Evolutionary conservation across 1,140 invertebrate species (phyloP), one percentile per base, ranked within the genome.

Genomic region (Belonocnema kinseyi): DNA sequence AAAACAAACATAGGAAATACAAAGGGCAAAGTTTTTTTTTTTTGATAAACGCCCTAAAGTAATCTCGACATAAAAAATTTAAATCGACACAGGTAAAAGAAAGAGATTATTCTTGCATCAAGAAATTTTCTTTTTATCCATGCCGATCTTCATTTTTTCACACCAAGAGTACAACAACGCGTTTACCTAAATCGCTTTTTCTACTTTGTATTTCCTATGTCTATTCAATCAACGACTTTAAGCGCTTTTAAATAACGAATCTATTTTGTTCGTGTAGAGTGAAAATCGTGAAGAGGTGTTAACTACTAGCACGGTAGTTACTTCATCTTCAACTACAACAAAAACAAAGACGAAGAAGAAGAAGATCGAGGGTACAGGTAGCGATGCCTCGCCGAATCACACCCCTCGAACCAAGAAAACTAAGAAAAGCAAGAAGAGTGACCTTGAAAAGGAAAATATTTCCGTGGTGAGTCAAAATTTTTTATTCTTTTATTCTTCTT

Each of bases 401-500:
- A 91, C 90, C 75, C 87, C 90, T 50, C 88, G 87, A 80, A 93
- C 92, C 86, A 94, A 94, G 89, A 93, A 93, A 80, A 91, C 90
- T 72, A 93, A 93, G 89, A 94, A 94, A 87, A 93, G 92, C 76
- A 92, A 93, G 85, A 93, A 93, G 82, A 92, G 80, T 82, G 92
- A 93, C 74, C 88, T 92, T 75, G 93, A 93, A 84, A 93, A 93
- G 88, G 93, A 94, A 83, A 94, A 93, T 81, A 93, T 94, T 82
- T 94, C 93, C 79, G 93, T 94, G 90, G 93, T 94, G 87, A 93
- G 93, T 92, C 83, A 82, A 75, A 66, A 61, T 52, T 56, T 13
- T 53, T 11, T 13, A 50, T 73, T 40, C 54, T 76, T 79, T 79
- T 75, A 50, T 76, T 54, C n/a, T 10, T 40, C 13, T 21, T 58